Conservation (phyloP, 2,888 invertebrate species). For the Mellilla xanthometata region DNA sequence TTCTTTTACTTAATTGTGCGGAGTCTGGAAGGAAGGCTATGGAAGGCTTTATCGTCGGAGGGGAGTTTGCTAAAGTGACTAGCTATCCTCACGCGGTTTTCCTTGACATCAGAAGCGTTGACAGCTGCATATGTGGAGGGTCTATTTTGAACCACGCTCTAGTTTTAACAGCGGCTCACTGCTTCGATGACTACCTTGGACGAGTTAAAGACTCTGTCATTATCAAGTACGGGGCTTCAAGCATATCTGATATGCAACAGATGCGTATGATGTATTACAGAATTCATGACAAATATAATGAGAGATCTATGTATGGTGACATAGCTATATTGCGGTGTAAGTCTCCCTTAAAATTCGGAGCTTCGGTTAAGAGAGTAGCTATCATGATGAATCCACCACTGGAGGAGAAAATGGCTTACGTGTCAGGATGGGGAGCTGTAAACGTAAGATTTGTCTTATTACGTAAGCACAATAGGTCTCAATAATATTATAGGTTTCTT, state of each 20-base stretch:
- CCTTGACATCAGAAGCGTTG: constrained; percentile 1
- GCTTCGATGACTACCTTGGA: constrained; percentile 13
- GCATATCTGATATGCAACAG: not conserved
- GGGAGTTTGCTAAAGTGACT: not conserved
- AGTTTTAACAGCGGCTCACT: constrained; percentile 24
- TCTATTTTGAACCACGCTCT: constrained; percentile 22
- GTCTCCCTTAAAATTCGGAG: not conserved
- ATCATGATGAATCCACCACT: constrained; percentile 4
- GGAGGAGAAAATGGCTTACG: constrained; percentile 1
- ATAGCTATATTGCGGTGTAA: not conserved
- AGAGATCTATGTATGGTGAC: constrained; percentile 1
- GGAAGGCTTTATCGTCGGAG: constrained; percentile 1
- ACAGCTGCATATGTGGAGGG: constrained; percentile 16
- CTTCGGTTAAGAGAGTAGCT: constrained; percentile 5
- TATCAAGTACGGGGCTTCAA: constrained; percentile 4
- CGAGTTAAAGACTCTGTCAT: not conserved
- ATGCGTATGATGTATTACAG: constrained; percentile 6
- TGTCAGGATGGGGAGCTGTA: constrained; percentile 10
- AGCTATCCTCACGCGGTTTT: constrained; percentile 6
- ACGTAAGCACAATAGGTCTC: too few species aligned
- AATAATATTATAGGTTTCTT: too few species aligned
- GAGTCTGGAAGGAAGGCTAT: not conserved
- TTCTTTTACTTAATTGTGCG: constrained; percentile 1
- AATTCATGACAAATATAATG: constrained; percentile 1
- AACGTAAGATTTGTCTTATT: constrained; percentile 3